Percentiles rank a stretch among this genome's conserved stretches.
Evolutionary conservation across 2,113 vertebrate genomes (phyloP).

Genomic region (Apus apus): DNA sequence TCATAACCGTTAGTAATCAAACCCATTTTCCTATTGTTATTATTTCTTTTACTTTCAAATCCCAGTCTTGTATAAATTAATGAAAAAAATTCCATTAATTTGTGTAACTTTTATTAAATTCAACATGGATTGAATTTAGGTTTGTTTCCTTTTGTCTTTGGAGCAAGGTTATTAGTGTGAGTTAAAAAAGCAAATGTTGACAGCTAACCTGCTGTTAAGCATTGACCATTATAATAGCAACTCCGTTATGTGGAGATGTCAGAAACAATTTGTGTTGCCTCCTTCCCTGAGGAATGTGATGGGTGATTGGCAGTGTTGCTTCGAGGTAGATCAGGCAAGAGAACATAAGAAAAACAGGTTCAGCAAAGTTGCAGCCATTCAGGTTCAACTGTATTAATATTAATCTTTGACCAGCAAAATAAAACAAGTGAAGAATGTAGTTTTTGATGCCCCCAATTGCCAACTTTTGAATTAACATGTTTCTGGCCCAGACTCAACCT

Average conservation of each 20-base stretch:
- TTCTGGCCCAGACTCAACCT: neutral
- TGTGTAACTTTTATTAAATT: neutral
- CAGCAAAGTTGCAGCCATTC: neutral
- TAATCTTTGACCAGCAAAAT: neutral
- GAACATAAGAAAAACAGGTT: neutral
- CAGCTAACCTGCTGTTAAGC: neutral
- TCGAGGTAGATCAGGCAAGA: neutral
- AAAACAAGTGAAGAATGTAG: neutral
- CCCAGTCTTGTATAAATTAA: neutral
- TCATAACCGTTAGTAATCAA: neutral
- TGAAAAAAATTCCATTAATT: neutral
- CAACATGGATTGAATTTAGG: neutral
- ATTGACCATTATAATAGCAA: neutral
- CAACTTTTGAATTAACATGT: neutral
- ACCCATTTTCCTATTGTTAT: neutral
- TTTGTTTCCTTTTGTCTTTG: neutral
- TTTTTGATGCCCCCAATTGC: neutral
- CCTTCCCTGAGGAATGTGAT: neutral
- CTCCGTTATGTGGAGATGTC: neutral
- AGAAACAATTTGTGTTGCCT: constrained; percentile 18
- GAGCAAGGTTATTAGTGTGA: neutral
- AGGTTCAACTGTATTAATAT: neutral
- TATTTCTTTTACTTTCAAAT: neutral
- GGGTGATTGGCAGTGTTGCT: neutral
- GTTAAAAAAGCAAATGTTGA: neutral